Conservation (phyloP, 2,888 invertebrate genomes). For the Argyresthia goedartella region DNA sequence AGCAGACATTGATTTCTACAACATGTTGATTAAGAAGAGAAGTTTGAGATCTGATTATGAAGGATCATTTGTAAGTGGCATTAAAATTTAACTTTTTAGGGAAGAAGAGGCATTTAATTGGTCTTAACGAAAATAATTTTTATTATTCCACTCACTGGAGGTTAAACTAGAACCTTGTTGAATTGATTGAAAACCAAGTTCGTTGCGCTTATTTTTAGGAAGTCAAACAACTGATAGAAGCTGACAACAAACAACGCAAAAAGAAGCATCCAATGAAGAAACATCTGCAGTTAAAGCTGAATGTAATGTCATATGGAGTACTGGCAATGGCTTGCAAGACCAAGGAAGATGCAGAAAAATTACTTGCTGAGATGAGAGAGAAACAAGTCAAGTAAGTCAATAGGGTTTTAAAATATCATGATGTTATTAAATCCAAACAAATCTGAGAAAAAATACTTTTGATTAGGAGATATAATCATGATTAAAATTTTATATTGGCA, state of each 20-base stretch:
- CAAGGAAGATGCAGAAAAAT: constrained; percentile 71
- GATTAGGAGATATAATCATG: no score
- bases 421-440: not conserved
- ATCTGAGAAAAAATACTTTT: no score
- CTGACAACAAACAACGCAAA: constrained; percentile 45
- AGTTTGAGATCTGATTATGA: constrained; percentile 77
- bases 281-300: constrained; percentile 66
- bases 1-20: constrained; percentile 87
- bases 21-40: constrained; percentile 87
- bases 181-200: no score
- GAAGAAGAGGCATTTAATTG: no score
- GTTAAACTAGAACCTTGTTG: no score
- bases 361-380: constrained; percentile 79
- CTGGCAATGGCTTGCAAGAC: constrained; percentile 83
- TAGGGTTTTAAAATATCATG: not conserved
- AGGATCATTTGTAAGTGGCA: constrained; percentile 75
- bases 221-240: constrained; percentile 67
- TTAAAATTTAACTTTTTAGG: no score
- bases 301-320: constrained; percentile 89
- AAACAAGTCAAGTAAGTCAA: constrained; percentile 71
- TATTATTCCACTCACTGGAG: no score
- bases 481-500: not conserved
- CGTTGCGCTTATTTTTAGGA: constrained; percentile 43
- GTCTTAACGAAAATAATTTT: no score
- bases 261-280: constrained; percentile 44